These are phyloP conservation scores for Scaptomyza polygonia DNA, from an alignment of 2,888 invertebrate species.

Conservation along the genomic window DNA sequence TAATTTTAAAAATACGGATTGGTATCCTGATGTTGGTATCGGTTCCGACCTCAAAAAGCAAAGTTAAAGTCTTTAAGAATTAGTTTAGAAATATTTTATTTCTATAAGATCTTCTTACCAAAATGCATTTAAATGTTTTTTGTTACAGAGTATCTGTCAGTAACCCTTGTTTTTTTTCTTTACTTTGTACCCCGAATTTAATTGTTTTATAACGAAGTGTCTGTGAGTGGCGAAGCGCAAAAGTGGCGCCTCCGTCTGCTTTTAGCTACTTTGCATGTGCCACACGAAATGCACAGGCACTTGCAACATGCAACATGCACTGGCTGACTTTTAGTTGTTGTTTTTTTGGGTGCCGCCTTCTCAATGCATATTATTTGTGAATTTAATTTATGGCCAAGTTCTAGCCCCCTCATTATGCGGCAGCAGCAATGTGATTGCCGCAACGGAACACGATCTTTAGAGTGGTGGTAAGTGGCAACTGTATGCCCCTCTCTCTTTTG, in stretches of 20 bases:
- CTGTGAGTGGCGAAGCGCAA: conserved; percentile 71
- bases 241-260: conserved; percentile 65
- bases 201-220: conserved; percentile 78
- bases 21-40: not conserved
- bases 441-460: conserved; percentile 23
- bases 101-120: no score
- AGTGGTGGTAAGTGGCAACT: conserved; percentile 3
- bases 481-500: not conserved
- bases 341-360: conserved; percentile 25
- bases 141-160: not conserved
- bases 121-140: no score
- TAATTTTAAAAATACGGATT: not conserved
- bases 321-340: conserved; percentile 1
- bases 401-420: conserved; percentile 50
- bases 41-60: no score
- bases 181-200: conserved; percentile 32
- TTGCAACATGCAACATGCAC: conserved; percentile 26
- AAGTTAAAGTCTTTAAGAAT: no score
- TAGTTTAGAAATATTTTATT: not conserved
- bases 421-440: conserved; percentile 60
- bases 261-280: conserved; percentile 55
- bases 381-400: conserved; percentile 64
- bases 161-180: not conserved
- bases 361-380: conserved; percentile 67
- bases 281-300: conserved; percentile 42